Evolutionary conservation across 1,140 invertebrate genomes (phyloP), one percentile per base, ranked within the genome.

Genomic region (Lepidostoma basale): DNA sequence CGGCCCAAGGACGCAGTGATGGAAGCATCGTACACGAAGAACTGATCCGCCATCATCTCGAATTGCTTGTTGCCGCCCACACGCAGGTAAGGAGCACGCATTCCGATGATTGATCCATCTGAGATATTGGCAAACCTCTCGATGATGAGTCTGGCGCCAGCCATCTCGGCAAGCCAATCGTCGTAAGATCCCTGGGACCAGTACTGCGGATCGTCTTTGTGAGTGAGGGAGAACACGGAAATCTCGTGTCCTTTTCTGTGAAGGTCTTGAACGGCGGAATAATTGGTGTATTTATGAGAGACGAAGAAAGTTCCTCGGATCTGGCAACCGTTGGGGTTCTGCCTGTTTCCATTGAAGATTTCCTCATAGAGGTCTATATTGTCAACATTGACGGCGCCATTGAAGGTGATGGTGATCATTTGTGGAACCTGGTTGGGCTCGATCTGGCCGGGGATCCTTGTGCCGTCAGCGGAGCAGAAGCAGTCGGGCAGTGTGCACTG

Each of bases 221-320:
- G 93, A 0, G 95, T 98, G 25, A 98, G 85, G 3, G 95, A 98
- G 82, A 97, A 97, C 0, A 96, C 90, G 0, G 90, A 89, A 73
- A 98, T 97, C 83, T 98, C 97, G 76, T 98, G 94, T 28, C 96
- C 96, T 72, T 89, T 89, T 62, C 94, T 85, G 76, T 97, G 95
- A 54, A 98, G 85, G 81, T 96, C 95, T 81, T 94, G 94, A 1
- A 97, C 89, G 3, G 94, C 92, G 8, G 94, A 95, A 76, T 98
- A 98, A 80, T 98, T 97, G 49, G 93, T 95, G 80, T 96, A 98
- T 77, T 97, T 96, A 85, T 98, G 95, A 0, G 94, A 96, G 0
- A 97, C 91, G 79, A 98, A 99, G 87, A 97, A 97, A 3, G 95
- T 98, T 68, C 93, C 92, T 70, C 90, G 88, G 76, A 97, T 94